Conservation (phyloP, 2,797 vertebrate species). For the Onychomys arenicola region DNA sequence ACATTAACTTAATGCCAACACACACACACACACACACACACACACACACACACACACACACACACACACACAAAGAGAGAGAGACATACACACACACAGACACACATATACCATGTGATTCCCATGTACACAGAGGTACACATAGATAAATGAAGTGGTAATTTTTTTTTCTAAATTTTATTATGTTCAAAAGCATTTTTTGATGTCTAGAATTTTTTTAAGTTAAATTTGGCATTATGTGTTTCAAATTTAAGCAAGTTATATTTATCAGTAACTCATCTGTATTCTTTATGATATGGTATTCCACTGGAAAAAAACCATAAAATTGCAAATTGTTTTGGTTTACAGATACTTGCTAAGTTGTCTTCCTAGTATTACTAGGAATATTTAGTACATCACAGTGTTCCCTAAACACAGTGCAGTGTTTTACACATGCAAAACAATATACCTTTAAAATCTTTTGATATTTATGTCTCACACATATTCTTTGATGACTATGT, state of each 20-base stretch:
- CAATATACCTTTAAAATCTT: background rate
- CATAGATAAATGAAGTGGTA: background rate
- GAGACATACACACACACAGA: background rate
- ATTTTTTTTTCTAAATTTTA: background rate
- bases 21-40: background rate
- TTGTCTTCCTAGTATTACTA: background rate
- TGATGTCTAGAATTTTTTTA: background rate
- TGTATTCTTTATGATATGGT: background rate
- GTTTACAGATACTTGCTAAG: background rate
- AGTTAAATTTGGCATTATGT: background rate
- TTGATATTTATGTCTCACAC: background rate
- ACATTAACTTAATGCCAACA: background rate
- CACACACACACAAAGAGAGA: background rate
- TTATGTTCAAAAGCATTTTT: background rate
- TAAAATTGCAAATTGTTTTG: background rate
- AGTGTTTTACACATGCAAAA: background rate
- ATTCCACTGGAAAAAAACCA: background rate
- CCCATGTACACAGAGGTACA: background rate
- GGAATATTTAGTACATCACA: background rate
- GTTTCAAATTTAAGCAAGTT: slow-evolving; percentile 22
- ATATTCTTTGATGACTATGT: background rate
- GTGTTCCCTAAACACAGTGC: background rate
- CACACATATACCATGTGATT: background rate
- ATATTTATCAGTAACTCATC: background rate
- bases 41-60: no score